A percentile compares a stretch with the other conserved stretches of the same genome.
Conservation (phyloP, 2,113 vertebrate genomes). For the Trichomycterus rosablanca region DNA sequence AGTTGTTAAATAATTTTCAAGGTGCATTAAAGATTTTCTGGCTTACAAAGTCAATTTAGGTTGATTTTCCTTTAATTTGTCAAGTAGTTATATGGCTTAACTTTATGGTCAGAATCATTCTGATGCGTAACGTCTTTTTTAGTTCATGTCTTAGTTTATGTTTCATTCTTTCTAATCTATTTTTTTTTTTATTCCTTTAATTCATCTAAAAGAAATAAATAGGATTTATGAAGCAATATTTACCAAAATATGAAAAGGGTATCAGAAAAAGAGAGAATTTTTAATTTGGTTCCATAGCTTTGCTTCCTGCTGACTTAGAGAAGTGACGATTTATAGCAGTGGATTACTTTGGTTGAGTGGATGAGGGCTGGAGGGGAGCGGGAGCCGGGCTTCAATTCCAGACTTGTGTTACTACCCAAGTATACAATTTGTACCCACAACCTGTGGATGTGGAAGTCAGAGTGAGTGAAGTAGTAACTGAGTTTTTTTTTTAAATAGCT, state of each 20-base stretch:
- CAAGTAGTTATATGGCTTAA: no score
- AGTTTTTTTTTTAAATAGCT: no score
- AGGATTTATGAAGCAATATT: slow-evolving; percentile 50
- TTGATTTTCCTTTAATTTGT: no score
- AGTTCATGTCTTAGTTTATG: no score
- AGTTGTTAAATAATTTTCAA: no score
- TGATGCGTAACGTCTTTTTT: not conserved
- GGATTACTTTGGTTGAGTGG: slow-evolving; percentile 43
- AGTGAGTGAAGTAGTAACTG: no score
- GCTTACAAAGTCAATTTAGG: no score
- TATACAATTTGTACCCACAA: no score
- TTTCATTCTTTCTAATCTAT: no score
- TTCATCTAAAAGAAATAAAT: slow-evolving; percentile 28
- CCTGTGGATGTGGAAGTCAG: no score
- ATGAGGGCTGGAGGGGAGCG: slow-evolving; percentile 18
- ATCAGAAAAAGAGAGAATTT: slow-evolving; percentile 44
- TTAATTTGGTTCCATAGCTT: slow-evolving; percentile 55
- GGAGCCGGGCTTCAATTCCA: slow-evolving; percentile 20
- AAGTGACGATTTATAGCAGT: slow-evolving; percentile 54
- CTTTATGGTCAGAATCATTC: not conserved
- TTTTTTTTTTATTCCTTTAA: no score
- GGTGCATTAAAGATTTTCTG: no score
- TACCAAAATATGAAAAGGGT: slow-evolving; percentile 40
- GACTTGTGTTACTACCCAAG: not conserved
- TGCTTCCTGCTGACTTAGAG: slow-evolving; percentile 60